Percentiles rank a stretch among this genome's conserved stretches.
phyloP scores from a whole-genome alignment of 2,888 invertebrate species.

The Drosophila demipolita region DNA sequence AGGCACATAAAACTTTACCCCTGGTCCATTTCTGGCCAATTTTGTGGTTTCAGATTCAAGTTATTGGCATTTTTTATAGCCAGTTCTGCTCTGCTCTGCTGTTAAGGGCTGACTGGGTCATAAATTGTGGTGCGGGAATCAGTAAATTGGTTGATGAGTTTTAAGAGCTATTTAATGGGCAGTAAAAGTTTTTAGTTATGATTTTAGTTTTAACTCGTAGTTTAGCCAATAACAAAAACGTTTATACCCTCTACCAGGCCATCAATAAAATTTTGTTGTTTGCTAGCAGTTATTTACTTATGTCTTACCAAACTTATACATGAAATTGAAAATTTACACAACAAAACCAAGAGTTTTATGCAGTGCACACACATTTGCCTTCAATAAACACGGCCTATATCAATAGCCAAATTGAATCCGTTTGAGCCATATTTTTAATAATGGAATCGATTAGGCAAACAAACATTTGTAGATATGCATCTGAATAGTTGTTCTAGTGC shows the following conservation, averaged over 20 bases:
- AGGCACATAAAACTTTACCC: constrained; percentile 30
- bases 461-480: constrained; percentile 15
- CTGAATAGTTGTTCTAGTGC: neutral
- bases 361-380: neutral
- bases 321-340: neutral
- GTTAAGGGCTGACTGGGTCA: constrained; percentile 12
- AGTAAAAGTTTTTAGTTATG: constrained; percentile 9
- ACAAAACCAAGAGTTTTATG: neutral
- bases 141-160: constrained; percentile 46
- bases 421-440: constrained; percentile 12
- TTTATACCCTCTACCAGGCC: neutral
- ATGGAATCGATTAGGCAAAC: constrained; percentile 17
- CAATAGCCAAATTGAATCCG: constrained; percentile 1
- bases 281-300: neutral
- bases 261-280: neutral
- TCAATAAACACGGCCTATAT: constrained; percentile 10
- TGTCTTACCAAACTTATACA: neutral
- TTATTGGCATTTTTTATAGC: constrained; percentile 60
- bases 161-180: constrained; percentile 28
- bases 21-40: constrained; percentile 36
- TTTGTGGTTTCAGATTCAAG: constrained; percentile 46
- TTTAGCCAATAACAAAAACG: neutral
- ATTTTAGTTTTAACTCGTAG: constrained; percentile 2
- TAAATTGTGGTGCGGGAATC: neutral
- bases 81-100: constrained; percentile 9